phyloP scores from a whole-genome alignment of 92 coral and sea anemone genomes.

The Porites evermanni region DNA sequence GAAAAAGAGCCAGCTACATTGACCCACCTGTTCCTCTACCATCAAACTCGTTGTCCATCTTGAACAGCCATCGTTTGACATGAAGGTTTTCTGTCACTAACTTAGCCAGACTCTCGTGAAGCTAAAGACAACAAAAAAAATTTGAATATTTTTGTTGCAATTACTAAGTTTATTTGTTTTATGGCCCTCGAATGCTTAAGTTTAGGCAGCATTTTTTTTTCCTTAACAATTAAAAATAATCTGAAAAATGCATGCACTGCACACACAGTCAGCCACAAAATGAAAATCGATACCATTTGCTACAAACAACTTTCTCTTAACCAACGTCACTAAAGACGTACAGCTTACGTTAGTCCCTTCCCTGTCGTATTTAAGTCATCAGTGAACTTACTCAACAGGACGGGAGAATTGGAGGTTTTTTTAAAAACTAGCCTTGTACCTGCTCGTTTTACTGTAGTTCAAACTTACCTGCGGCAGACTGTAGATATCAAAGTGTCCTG shows the following conservation, averaged over 20 bases:
- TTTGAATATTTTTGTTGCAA: background rate
- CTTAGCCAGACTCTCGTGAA: conserved; percentile 93
- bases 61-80: conserved; percentile 93
- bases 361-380: too few species aligned
- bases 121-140: conserved; percentile 31
- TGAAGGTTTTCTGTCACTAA: conserved; percentile 96
- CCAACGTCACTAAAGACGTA: too few species aligned
- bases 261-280: too few species aligned
- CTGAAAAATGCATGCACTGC: too few species aligned
- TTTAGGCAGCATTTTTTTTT: too few species aligned
- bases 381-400: too few species aligned
- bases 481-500: conserved; percentile 94
- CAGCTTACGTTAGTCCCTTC: too few species aligned
- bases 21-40: conserved; percentile 95
- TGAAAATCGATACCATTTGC: too few species aligned
- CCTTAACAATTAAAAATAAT: too few species aligned
- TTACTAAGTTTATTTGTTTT: background rate
- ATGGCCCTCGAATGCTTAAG: background rate
- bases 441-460: background rate
- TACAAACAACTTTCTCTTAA: too few species aligned
- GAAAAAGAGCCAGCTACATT: background rate
- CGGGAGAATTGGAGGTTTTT: too few species aligned
- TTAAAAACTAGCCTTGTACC: too few species aligned
- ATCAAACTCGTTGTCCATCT: conserved; percentile 96
- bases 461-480: conserved; percentile 92